phyloP scores from a whole-genome alignment of 1,140 invertebrate species.

The Drosophila guanche region DNA sequence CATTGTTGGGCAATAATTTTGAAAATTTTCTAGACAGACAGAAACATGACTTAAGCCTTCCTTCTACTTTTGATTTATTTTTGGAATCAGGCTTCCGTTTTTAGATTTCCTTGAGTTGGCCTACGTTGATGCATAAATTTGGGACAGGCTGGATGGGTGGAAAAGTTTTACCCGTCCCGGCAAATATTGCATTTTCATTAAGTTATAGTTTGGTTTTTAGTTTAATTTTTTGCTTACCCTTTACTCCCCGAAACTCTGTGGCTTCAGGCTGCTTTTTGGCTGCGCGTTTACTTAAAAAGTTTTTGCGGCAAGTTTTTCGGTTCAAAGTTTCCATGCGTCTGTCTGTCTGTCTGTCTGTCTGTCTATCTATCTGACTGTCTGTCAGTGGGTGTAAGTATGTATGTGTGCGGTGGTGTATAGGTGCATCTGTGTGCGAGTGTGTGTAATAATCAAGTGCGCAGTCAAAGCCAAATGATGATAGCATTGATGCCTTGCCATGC shows the following conservation, averaged over 20 bases:
- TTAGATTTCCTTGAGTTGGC: constrained; percentile 40
- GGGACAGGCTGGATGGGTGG: constrained; percentile 29
- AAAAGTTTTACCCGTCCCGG: constrained; percentile 44
- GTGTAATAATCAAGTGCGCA: constrained; percentile 65
- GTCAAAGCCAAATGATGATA: constrained; percentile 53
- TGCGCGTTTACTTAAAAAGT: constrained; percentile 70
- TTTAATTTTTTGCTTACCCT: constrained; percentile 55
- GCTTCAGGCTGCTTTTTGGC: constrained; percentile 17
- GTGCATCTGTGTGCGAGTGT: constrained; percentile 20
- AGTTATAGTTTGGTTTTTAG: constrained; percentile 77
- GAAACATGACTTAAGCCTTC: not conserved
- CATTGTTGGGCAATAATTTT: too few relatives aligned
- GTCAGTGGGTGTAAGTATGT: constrained; percentile 27
- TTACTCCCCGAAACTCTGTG: constrained; percentile 29
- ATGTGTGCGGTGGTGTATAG: constrained; percentile 19
- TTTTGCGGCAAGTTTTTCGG: constrained; percentile 63
- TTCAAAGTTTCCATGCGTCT: constrained; percentile 53
- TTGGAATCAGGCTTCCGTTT: not conserved
- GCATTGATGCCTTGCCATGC: constrained; percentile 39
- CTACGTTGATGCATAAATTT: constrained; percentile 65
- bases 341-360: constrained; percentile 37
- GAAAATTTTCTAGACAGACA: not conserved
- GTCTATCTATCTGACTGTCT: constrained; percentile 34
- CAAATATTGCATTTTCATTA: constrained; percentile 79
- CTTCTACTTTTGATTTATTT: constrained; percentile 33